A percentile compares a stretch with the other conserved stretches of the same genome.
Evolutionary conservation across 2,113 vertebrate genomes (phyloP).

Genomic region (Crotalus tigris): DNA sequence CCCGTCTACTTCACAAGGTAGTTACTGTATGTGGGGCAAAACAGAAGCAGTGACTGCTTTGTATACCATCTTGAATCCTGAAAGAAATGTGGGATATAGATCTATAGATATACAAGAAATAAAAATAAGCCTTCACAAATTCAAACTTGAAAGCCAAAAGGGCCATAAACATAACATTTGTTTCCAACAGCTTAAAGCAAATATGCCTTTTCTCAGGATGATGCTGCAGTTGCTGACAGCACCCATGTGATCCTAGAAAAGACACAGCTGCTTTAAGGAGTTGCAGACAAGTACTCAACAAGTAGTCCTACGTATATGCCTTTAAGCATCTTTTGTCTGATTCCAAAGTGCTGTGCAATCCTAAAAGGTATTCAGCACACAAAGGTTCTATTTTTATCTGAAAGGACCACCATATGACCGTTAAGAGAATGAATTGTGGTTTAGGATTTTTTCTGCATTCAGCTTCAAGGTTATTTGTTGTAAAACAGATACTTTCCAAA

Average conservation of each 20-base stretch:
- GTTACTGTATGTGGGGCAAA: neutral
- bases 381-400: neutral
- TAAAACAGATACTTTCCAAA: neutral
- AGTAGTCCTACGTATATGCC: neutral
- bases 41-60: neutral
- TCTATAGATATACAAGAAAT: neutral
- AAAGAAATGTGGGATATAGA: neutral
- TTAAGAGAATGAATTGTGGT: neutral
- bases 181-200: neutral
- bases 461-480: neutral
- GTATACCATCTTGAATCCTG: neutral
- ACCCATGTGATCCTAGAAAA: neutral
- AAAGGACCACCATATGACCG: no score
- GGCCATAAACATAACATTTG: neutral
- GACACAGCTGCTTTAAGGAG: neutral
- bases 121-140: neutral
- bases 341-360: neutral
- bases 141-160: neutral
- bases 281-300: neutral
- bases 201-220: neutral
- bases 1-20: neutral
- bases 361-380: neutral
- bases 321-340: neutral
- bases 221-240: neutral
- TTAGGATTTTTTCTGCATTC: neutral